These are phyloP conservation scores for Ploceus nigricollis DNA, from an alignment of 2,113 vertebrate species.

Conservation along the genomic window DNA sequence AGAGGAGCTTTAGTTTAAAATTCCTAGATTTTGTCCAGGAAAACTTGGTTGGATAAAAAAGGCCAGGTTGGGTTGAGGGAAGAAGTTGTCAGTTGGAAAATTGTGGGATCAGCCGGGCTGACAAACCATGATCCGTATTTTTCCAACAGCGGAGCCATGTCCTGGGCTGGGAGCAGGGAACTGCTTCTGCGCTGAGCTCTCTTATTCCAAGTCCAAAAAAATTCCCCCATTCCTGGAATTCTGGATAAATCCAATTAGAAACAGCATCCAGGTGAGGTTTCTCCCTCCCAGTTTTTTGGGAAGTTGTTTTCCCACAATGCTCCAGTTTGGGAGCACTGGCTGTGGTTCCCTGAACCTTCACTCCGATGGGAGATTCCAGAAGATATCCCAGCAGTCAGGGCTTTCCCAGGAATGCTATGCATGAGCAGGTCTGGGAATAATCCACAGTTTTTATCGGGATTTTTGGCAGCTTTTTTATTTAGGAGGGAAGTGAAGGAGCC, in stretches of 20 bases:
- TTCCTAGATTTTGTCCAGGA: not conserved
- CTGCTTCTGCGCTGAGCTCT: not conserved
- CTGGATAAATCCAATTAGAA: not conserved
- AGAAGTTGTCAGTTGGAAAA: not conserved
- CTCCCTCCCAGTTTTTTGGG: not conserved
- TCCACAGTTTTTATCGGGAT: fast-evolving
- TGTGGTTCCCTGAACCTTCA: not conserved
- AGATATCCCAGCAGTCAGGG: not conserved
- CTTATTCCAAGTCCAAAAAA: not conserved
- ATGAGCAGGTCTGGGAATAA: not conserved
- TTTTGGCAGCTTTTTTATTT: not conserved
- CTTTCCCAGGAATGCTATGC: not conserved
- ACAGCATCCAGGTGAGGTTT: not conserved
- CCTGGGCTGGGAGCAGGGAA: not conserved
- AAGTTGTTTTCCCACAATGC: not conserved
- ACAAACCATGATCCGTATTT: not conserved
- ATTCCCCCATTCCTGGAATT: not conserved
- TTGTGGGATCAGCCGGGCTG: not conserved
- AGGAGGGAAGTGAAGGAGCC: not conserved
- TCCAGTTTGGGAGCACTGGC: fast-evolving
- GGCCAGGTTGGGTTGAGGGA: not conserved
- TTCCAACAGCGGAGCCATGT: not conserved
- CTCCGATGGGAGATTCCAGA: not conserved
- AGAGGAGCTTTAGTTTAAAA: not conserved
- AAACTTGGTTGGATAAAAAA: not conserved